Evolutionary conservation across 2,888 invertebrate genomes (phyloP).

Genomic region (Limenitis camilla): DNA sequence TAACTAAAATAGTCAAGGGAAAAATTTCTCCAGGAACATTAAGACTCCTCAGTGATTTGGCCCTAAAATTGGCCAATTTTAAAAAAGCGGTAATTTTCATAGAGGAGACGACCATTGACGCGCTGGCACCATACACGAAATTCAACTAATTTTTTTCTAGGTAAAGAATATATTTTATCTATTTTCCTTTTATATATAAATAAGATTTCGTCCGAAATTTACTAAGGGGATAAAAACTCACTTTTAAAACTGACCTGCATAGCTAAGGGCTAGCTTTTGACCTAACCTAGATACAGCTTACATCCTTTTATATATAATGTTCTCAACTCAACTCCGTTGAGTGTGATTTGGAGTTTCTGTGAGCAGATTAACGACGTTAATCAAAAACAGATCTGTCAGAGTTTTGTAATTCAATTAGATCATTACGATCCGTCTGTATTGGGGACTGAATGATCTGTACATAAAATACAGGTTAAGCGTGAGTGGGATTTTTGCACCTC

Average conservation of each 20-base stretch:
- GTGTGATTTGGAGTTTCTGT: neutral
- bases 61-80: too few relatives aligned
- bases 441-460: neutral
- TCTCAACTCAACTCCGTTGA: too few relatives aligned
- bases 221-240: neutral
- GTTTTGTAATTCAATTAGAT: conserved; percentile 5
- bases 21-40: too few relatives aligned
- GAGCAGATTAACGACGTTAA: neutral
- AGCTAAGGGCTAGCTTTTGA: conserved; percentile 14
- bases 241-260: conserved; percentile 4
- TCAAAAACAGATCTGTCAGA: neutral
- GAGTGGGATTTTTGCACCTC: too few relatives aligned
- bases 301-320: neutral
- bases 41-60: too few relatives aligned
- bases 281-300: conserved; percentile 11
- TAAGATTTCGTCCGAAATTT: neutral
- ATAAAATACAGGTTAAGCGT: too few relatives aligned
- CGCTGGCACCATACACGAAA: too few relatives aligned
- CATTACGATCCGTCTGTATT: neutral
- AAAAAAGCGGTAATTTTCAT: too few relatives aligned
- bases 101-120: too few relatives aligned
- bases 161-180: too few relatives aligned
- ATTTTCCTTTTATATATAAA: neutral
- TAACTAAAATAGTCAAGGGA: too few relatives aligned
- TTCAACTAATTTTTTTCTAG: too few relatives aligned